Base-by-base conservation (phyloP, 2,797 vertebrate genomes). In the Menidia menidia region DNA sequence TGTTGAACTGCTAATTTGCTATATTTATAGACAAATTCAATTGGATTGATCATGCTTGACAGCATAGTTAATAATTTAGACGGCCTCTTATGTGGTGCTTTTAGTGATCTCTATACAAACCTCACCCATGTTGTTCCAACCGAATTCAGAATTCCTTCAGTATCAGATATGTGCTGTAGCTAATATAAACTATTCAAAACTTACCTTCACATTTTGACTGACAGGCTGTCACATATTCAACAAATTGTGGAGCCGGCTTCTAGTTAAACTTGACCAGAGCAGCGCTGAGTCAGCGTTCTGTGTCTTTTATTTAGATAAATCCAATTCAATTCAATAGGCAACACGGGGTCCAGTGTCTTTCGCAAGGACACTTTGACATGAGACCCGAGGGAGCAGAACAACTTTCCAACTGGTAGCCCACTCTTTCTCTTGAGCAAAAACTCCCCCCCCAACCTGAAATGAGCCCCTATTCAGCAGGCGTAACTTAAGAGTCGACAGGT, bases 11-110 rank as follows among this genome's bases (percentile, higher is more conserved):
- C n/a, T n/a, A n/a, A n/a, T n/a, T n/a, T n/a, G n/a, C 13, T 10
- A 30, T 30, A 41, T 47, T 39, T 31, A 11, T 16, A 31, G 18
- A 3, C 25, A 7, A 53, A 71, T 72, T 2, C 32, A 75, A 68
- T 18, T 64, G 61, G 41, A 68, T 41, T 47, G 7, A 64, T 41
- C 57, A 48, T 64, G 6, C 48, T 60, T 61, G 54, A 61, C 19
- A 51, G 15, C 47, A 13, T 33, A 30, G 14, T 67, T 4, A 55
- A 62, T 35, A 69, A 76, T 48, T 6, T 25, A n/a, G n/a, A n/a
- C n/a, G n/a, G n/a, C n/a, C n/a, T 4, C 45, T 45, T n/a, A 9
- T 31, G 25, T 32, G 35, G 3, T 16, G 13, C 14, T 61, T 50
- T 14, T n/a, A 44, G 9, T 30, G 6, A 44, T 19, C 11, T 7